Base-by-base conservation (phyloP, 2,797 vertebrate species). In the Nannoperca australis region DNA sequence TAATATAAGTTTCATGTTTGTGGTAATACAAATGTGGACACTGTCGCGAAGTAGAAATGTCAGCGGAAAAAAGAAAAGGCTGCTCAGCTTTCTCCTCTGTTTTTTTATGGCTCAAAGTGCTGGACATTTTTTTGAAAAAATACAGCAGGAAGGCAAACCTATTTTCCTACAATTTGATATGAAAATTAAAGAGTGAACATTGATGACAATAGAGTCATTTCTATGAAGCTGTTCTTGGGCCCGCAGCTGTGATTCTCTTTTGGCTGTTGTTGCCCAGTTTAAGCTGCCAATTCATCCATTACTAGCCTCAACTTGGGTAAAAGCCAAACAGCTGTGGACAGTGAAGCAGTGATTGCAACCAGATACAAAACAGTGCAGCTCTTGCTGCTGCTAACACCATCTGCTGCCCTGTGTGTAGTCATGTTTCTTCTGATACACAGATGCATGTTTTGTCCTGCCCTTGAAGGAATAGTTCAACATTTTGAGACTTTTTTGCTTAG, bases 271-370 rank as follows among this genome's bases (percentile, higher is more conserved):
- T 32, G 36, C 5, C 5, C 24, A 50, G 50, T 78, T 67, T 59
- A 71, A 75, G 62, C 62, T 68, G 51, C 3, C 17, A 56, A 6
- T 65, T 40, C 11, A 0, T 47, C 9, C 61, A 14, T 65, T 18
- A 36, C 36, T 12, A 7, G 49, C 47, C 55, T 56, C 59, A 47
- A 64, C 56, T 32, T 81, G 83, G 65, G 68, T 24, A n/a, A 40
- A 50, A 42, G 51, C 80, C 78, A 64, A 73, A 73, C 67, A 85
- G 60, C 71, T 81, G 79, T 63, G 45, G 36, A 53, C 20, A 15
- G 24, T 38, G 42, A 60, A 50, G 38, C 55, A 24, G 34, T 58
- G 61, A 67, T 53, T 70, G 34, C 18, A 69, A 11, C 58, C 76
- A 36, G 9, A 10, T 11, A 44, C 1, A 45, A 65, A 42, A 42